Conservation (phyloP, 2,797 vertebrate genomes). For the Arctocebus calabarensis region DNA sequence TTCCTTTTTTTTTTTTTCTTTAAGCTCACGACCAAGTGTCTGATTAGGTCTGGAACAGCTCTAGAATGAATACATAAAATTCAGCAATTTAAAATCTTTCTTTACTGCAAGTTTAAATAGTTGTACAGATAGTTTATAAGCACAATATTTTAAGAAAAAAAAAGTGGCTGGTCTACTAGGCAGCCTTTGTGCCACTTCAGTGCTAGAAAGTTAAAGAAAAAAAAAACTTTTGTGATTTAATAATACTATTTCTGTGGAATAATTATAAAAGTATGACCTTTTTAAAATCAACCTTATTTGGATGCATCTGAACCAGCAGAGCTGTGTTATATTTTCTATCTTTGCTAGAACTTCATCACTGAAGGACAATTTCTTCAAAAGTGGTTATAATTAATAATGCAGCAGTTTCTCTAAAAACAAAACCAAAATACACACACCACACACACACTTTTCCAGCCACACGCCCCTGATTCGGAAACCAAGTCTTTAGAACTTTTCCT, state of each 20-base stretch:
- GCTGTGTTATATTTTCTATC: conserved; percentile 97
- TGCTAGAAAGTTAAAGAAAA: conserved; percentile 87
- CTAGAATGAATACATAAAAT: conserved; percentile 88
- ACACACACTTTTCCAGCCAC: conserved; percentile 66
- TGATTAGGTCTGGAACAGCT: conserved; percentile 89
- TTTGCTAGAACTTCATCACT: conserved; percentile 96
- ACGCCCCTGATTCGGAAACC: conserved; percentile 80
- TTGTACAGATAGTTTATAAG: conserved; percentile 94
- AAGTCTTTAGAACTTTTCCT: conserved; percentile 81
- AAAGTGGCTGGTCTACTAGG: conserved; percentile 90
- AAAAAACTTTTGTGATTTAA: conserved; percentile 89
- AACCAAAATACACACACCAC: background rate
- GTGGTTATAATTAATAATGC: conserved; percentile 90
- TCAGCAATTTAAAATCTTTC: conserved; percentile 90
- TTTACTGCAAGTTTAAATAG: conserved; percentile 93
- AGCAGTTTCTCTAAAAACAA: conserved; percentile 86
- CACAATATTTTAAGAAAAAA: conserved; percentile 92
- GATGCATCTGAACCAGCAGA: conserved; percentile 95
- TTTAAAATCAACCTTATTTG: conserved; percentile 92
- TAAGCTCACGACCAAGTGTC: conserved; percentile 88
- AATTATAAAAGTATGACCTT: conserved; percentile 90
- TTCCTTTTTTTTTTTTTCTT: conserved; percentile 58
- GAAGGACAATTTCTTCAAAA: conserved; percentile 92
- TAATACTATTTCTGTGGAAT: conserved; percentile 93
- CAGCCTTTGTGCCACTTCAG: conserved; percentile 90